These are phyloP conservation scores for Osmoderma eremita DNA, from an alignment of 2,888 invertebrate genomes.

Conservation along the genomic window DNA sequence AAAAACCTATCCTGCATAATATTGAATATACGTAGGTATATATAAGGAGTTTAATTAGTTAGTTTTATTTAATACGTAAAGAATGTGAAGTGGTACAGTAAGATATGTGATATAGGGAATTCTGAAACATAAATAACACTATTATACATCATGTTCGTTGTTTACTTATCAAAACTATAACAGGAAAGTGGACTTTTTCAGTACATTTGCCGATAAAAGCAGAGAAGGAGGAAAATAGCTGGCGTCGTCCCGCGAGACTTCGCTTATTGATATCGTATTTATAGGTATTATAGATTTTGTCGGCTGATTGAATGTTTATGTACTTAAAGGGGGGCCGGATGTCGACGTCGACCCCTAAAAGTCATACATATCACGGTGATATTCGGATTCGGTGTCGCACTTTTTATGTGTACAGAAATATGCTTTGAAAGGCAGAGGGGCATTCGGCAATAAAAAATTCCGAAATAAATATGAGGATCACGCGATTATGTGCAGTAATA, in stretches of 20 bases:
- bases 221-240: constrained; percentile 4
- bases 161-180: constrained; percentile 8
- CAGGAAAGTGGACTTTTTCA: constrained; percentile 54
- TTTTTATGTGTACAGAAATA: constrained; percentile 43
- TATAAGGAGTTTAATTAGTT: too few species aligned
- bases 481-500: constrained; percentile 9
- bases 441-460: constrained; percentile 37
- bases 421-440: constrained; percentile 36
- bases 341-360: constrained; percentile 40
- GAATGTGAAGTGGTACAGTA: too few species aligned
- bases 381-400: constrained; percentile 42
- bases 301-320: constrained; percentile 63
- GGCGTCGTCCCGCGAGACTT: constrained; percentile 57
- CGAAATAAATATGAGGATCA: constrained; percentile 19
- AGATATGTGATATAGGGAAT: too few species aligned
- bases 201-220: constrained; percentile 61
- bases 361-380: constrained; percentile 40
- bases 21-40: too few species aligned
- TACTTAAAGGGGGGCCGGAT: constrained; percentile 55
- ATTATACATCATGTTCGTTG: constrained; percentile 2
- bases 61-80: too few species aligned
- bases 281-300: constrained; percentile 63
- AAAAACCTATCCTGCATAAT: too few species aligned
- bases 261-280: constrained; percentile 64
- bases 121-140: constrained; percentile 3